Percentiles rank a stretch among this genome's conserved stretches.
phyloP scores from a whole-genome alignment of 2,113 vertebrate genomes.

The Lagopus muta region DNA sequence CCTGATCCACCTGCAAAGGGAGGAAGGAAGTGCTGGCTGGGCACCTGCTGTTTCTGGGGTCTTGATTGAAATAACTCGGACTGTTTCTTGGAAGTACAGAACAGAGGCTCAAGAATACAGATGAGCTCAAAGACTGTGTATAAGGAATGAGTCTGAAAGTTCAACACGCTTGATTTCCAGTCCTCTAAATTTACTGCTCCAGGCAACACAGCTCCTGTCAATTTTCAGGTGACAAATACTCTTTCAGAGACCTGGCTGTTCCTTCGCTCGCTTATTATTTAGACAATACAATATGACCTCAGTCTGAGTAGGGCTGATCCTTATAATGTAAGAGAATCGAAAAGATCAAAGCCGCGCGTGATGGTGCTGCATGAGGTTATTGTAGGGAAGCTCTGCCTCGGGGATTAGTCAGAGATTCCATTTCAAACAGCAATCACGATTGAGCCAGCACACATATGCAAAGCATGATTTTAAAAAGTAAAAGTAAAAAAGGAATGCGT shows the following conservation, averaged over 20 bases:
- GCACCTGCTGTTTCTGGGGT: neutral
- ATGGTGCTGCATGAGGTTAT: neutral
- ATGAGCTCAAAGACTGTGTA: slow-evolving; percentile 11
- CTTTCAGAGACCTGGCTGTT: neutral
- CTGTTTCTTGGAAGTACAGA: neutral
- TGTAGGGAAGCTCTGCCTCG: neutral
- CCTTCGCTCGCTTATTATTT: neutral
- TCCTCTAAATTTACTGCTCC: slow-evolving; percentile 23
- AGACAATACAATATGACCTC: neutral
- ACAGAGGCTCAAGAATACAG: neutral
- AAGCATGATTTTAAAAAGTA: neutral
- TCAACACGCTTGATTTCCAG: slow-evolving; percentile 11
- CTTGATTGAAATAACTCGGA: neutral
- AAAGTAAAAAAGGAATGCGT: neutral
- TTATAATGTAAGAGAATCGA: neutral
- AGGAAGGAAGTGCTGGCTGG: fast-evolving
- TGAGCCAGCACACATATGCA: neutral
- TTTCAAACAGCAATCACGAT: neutral
- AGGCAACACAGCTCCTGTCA: neutral
- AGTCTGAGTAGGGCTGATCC: neutral
- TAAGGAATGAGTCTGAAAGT: slow-evolving; percentile 26
- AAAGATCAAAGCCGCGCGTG: neutral
- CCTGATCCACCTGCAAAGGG: neutral
- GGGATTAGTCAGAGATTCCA: neutral
- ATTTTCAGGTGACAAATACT: slow-evolving; percentile 36